These are phyloP conservation scores for Scolanthus callimorphus DNA, from an alignment of 92 coral and sea anemone genomes.

Conservation along the genomic window DNA sequence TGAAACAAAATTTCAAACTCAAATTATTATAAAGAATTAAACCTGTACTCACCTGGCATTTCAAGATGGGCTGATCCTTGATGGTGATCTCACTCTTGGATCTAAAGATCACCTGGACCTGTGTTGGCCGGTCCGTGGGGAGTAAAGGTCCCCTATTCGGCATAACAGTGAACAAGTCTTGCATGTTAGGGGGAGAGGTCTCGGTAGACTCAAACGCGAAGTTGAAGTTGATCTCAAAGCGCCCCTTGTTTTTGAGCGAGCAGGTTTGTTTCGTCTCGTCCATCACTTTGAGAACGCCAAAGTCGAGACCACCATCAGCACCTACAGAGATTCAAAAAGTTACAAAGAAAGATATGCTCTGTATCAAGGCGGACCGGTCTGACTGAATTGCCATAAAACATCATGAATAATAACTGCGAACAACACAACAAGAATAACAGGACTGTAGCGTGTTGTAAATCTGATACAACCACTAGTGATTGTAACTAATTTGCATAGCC, in stretches of 20 bases:
- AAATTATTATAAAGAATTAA: too few species aligned
- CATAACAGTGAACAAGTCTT: conserved; percentile 78
- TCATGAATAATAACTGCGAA: too few species aligned
- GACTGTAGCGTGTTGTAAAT: too few species aligned
- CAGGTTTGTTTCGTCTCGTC: conserved; percentile 95
- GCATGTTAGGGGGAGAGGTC: conserved; percentile 58
- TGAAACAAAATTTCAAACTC: too few species aligned
- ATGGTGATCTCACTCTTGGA: conserved; percentile 84
- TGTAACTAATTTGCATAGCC: too few species aligned
- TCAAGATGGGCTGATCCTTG: conserved; percentile 87
- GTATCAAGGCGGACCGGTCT: too few species aligned
- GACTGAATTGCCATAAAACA: too few species aligned
- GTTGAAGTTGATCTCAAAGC: conserved; percentile 94
- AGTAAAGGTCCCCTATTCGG: conserved; percentile 89
- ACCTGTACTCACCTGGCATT: conserved; percentile 85
- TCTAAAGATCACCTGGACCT: conserved; percentile 91
- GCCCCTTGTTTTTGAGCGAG: conserved; percentile 95
- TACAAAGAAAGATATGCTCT: too few species aligned
- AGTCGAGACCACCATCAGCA: conserved; percentile 99
- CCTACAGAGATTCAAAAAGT: too few species aligned
- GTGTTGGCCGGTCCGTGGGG: conserved; percentile 96
- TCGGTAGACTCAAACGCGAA: conserved; percentile 79
- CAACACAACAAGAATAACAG: too few species aligned
- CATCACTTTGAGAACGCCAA: conserved; percentile 90
- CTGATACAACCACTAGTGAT: too few species aligned